These are phyloP conservation scores for Drosophila subpulchrella DNA, from an alignment of 1,140 invertebrate genomes.

Conservation along the genomic window DNA sequence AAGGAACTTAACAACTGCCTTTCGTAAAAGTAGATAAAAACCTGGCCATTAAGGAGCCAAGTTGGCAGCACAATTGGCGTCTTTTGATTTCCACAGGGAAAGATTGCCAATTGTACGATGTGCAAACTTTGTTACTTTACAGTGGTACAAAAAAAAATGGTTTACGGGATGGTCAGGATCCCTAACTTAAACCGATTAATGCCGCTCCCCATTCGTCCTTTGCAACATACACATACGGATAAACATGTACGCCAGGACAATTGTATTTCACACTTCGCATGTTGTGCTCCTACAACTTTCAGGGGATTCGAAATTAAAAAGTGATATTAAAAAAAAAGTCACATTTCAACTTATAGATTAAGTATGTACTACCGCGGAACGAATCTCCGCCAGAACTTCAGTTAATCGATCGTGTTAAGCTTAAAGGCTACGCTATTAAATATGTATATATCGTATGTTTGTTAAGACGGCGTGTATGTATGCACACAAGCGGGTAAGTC, in stretches of 20 bases:
- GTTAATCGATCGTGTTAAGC: neutral
- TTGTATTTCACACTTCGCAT: conserved; percentile 21
- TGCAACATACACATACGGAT: no score
- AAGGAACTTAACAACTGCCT: neutral
- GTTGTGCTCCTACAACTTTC: neutral
- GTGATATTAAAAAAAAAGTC: neutral
- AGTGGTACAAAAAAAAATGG: conserved; percentile 22
- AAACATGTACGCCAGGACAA: neutral
- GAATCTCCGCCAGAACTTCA: neutral
- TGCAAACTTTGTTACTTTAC: conserved; percentile 14
- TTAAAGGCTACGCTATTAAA: conserved; percentile 29
- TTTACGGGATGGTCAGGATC: conserved; percentile 6
- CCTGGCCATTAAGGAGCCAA: conserved; percentile 1
- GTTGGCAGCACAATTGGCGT: conserved; percentile 12
- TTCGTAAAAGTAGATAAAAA: neutral
- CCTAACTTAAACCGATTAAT: neutral
- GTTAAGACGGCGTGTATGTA: conserved; percentile 6
- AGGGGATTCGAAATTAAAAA: neutral
- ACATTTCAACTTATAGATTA: conserved; percentile 17
- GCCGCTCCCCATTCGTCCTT: neutral
- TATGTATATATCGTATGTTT: conserved; percentile 10
- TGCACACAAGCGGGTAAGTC: conserved; percentile 6
- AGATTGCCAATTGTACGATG: conserved; percentile 10
- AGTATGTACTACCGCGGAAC: conserved; percentile 5
- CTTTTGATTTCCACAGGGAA: neutral